phyloP scores from a whole-genome alignment of 2,888 invertebrate species.

The Pyrrhosoma nymphula region DNA sequence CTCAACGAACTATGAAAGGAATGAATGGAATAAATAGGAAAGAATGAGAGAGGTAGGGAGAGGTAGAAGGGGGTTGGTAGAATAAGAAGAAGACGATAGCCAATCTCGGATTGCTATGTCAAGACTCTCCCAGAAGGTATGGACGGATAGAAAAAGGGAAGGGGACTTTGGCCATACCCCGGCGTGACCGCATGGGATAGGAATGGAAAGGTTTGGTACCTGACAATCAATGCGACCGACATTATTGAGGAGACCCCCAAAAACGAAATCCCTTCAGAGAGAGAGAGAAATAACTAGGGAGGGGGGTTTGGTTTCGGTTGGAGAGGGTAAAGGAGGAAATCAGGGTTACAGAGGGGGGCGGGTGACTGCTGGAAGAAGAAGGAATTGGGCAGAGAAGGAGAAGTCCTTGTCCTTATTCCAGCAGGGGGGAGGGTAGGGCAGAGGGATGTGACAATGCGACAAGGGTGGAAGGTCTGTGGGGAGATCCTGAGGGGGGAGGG shows the following conservation, averaged over 20 bases:
- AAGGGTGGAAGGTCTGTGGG: neutral
- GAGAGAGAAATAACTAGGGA: neutral
- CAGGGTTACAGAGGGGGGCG: neutral
- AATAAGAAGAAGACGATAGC: neutral
- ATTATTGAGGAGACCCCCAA: neutral
- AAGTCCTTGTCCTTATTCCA: constrained; percentile 25
- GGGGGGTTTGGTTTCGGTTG: neutral
- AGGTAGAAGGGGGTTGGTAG: too few species aligned
- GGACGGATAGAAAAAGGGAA: neutral
- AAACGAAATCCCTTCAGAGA: neutral
- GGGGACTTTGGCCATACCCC: neutral
- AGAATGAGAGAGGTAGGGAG: neutral
- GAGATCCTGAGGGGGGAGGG: neutral
- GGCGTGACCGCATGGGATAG: constrained; percentile 23
- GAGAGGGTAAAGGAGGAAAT: constrained; percentile 47
- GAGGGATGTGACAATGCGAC: constrained; percentile 51
- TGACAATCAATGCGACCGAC: constrained; percentile 58
- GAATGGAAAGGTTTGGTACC: constrained; percentile 37
- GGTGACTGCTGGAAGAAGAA: neutral
- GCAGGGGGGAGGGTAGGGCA: neutral
- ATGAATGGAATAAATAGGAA: neutral
- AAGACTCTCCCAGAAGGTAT: neutral
- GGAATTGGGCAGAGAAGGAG: neutral
- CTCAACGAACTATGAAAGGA: neutral
- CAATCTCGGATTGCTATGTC: neutral